Base-by-base conservation (phyloP, 92 coral and sea anemone genomes). In the Muricea muricata region DNA sequence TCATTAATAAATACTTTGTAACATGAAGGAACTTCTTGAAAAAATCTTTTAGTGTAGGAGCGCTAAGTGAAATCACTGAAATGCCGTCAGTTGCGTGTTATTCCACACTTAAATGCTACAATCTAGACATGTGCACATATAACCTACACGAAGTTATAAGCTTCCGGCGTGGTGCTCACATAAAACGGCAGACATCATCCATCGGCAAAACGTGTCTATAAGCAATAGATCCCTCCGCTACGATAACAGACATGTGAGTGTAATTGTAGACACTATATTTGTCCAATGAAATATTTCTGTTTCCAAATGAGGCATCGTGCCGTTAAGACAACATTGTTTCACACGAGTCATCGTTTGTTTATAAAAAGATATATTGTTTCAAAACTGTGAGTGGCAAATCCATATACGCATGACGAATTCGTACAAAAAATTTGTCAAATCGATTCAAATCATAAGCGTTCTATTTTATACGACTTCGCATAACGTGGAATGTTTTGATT, bases 101-200 rank as follows among this genome's bases (percentile, higher is more conserved):
- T 73, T 50, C 20, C 24, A 70, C 13, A 33, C 47, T 70, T 37
- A 6, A 42, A 20, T 15, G 79, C 34, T 4, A 41, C 79, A 29
- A 52, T 73, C 15, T 46, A 11, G 20, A 12, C 79, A 42, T 28
- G 56, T 42, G 12, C 20, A 73, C 54, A 50, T 11, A 12, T 37
- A 39, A n/a, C n/a, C 33, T 42, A 41, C 79, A 73, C 56, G 37
- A 73, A 73, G 26, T 50, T 73, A 42, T 18, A 73, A 50, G 26
- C 55, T 73, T 73, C 57, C 79, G 56, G 79, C 12, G 57, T 46
- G 46, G 34, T 73, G 42, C 15, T 21, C 46, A n/a, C 58, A 70
- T 14, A 23, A 23, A 73, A 50, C n/a, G 57, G 58, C 30, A 73
- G 58, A 18, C 28, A 42, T 42, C 35, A n/a, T 73, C 26, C 46